phyloP scores from a whole-genome alignment of 2,113 vertebrate species.

The Passer montanus region DNA sequence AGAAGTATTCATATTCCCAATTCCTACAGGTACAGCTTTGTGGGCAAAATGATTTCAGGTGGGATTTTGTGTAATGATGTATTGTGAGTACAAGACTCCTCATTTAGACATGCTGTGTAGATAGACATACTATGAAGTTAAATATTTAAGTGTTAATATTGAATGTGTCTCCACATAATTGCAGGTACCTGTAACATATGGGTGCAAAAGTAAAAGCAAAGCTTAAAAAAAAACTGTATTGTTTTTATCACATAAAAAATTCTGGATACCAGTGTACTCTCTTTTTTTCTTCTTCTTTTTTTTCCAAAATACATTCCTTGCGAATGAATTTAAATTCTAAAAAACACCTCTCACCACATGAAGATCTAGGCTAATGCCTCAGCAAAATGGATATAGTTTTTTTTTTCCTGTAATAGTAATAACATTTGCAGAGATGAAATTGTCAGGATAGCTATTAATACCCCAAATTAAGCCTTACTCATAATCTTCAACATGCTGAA shows the following conservation, averaged over 20 bases:
- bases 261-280: not conserved
- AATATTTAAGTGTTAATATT: not conserved
- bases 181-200: not conserved
- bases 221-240: not conserved
- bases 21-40: not conserved
- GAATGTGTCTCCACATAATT: not conserved
- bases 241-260: not conserved
- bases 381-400: not conserved
- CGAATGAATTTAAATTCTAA: not conserved
- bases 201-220: not conserved
- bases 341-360: not conserved
- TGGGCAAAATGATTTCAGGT: not conserved
- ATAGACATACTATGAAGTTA: not conserved
- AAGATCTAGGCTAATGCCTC: constrained; percentile 4
- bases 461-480: not conserved
- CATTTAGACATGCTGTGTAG: not conserved
- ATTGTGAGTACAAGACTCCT: not conserved
- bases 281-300: not conserved
- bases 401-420: not conserved
- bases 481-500: not conserved
- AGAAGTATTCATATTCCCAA: not conserved
- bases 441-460: constrained; percentile 27
- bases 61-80: not conserved
- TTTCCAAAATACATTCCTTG: not conserved
- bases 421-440: constrained; percentile 19